Percentiles rank a stretch among this genome's conserved stretches.
These are phyloP conservation scores for Unio pictorum DNA, from an alignment of 2,888 invertebrate genomes.

Conservation along the genomic window DNA sequence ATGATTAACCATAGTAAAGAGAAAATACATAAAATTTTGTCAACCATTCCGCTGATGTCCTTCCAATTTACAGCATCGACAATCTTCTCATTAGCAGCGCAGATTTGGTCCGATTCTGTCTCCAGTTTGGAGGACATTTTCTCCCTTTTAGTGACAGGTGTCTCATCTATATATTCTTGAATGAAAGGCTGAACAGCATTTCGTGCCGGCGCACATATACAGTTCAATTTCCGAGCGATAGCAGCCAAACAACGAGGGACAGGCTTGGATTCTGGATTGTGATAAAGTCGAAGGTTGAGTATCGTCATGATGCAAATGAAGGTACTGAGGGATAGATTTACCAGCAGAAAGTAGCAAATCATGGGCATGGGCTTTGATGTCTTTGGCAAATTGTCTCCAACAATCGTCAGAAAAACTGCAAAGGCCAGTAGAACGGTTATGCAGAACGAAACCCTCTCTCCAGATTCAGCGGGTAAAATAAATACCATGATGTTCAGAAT, in stretches of 20 bases:
- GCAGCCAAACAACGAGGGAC: conserved; percentile 6
- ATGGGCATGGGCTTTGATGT: conserved; percentile 27
- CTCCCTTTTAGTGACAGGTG: not conserved
- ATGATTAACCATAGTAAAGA: conserved; percentile 7
- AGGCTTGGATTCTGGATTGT: not conserved
- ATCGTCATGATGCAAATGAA: conserved; percentile 22
- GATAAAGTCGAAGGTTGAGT: conserved; percentile 12
- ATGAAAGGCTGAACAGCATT: not conserved
- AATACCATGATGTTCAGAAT: conserved; percentile 24
- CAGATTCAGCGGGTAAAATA: conserved; percentile 23
- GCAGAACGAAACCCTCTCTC: conserved; percentile 24
- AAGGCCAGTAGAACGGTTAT: conserved; percentile 30
- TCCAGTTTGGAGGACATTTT: not conserved
- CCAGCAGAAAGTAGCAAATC: conserved; percentile 21
- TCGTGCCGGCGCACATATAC: not conserved
- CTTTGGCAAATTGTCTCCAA: conserved; percentile 31
- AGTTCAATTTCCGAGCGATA: conserved; percentile 4
- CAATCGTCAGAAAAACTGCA: conserved; percentile 30
- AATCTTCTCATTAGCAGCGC: not conserved
- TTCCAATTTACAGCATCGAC: conserved; percentile 7
- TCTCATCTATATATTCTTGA: not conserved
- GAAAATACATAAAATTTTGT: conserved; percentile 6
- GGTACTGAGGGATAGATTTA: conserved; percentile 14
- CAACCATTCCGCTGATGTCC: conserved; percentile 14
- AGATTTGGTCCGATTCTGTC: not conserved